Base-by-base conservation (phyloP, 2,797 vertebrate species). In the Eulemur albifrons region DNA sequence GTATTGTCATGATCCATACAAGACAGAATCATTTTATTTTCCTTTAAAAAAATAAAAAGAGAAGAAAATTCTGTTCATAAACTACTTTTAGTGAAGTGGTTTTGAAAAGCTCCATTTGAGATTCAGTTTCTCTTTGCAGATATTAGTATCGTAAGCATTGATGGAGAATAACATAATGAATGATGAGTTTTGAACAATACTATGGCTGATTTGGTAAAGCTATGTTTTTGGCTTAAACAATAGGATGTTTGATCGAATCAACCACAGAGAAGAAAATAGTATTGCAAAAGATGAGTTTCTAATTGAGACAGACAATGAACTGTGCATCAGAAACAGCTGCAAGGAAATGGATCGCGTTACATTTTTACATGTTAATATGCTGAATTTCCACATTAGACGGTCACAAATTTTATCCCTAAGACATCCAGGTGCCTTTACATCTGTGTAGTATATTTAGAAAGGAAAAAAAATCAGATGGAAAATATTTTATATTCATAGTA, bases 401-500 rank as follows among this genome's bases (percentile, higher is more conserved):
- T 96, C 97, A 57, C 97, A 95, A 73, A 96, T 98, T 98, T 97
- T 92, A 97, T 98, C 97, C 95, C 96, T 69, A 97, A 97, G 40
- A 98, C 94, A 98, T 96, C 97, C 98, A 99, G 98, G 98, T 99
- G 98, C 97, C 94, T 96, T 98, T 98, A 96, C 97, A 98, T 98
- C 98, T 98, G 98, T 93, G 61, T 87, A 88, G 92, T 97, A 88
- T 97, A 97, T 98, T 98, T 96, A 90, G 83, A 97, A 95, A 97
- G 79, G 81, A 90, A 98, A 65, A 81, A 98, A 97, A 97, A 96
- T 96, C 85, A 96, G 77, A 97, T 63, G 97, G 96, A 98, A 98
- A 61, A 75, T 90, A 96, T 94, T 97, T 92, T 95, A 73, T 43
- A 88, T 96, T 94, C 93, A 95, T 69, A 59, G 48, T n/a, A 69